Percentiles rank a stretch among this genome's conserved stretches.
phyloP scores from a whole-genome alignment of 2,888 invertebrate species.

The Orthosia gracilis region DNA sequence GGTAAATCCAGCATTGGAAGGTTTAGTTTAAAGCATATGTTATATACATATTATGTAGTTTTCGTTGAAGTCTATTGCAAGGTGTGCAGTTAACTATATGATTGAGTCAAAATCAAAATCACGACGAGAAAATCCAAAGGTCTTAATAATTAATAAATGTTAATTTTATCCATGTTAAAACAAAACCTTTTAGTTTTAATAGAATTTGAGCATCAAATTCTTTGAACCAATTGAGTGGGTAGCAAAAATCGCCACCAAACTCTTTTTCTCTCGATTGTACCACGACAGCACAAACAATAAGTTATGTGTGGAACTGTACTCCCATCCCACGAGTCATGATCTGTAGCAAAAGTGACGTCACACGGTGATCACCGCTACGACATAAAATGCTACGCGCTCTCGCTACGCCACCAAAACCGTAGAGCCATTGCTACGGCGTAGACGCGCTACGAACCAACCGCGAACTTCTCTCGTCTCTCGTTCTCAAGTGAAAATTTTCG shows the following conservation, averaged over 20 bases:
- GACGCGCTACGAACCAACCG: slow-evolving; percentile 81
- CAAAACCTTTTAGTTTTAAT: neutral
- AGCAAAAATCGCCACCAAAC: slow-evolving; percentile 11
- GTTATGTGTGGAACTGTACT: slow-evolving; percentile 74
- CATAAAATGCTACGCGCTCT: slow-evolving; percentile 81
- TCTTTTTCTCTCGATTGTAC: slow-evolving; percentile 50
- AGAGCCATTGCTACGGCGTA: slow-evolving; percentile 83
- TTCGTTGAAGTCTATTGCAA: slow-evolving; percentile 45
- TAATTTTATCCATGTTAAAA: neutral
- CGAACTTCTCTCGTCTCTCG: slow-evolving; percentile 69
- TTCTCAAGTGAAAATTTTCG: slow-evolving; percentile 57
- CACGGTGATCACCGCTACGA: slow-evolving; percentile 67
- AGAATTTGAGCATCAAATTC: neutral
- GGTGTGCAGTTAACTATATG: neutral
- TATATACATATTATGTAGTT: neutral
- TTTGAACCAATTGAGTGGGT: neutral
- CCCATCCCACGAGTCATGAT: slow-evolving; percentile 81
- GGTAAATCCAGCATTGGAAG: neutral
- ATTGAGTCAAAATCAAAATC: neutral
- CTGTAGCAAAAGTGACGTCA: slow-evolving; percentile 84
- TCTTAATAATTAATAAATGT: neutral
- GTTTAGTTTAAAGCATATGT: neutral
- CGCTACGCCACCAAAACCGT: slow-evolving; percentile 82
- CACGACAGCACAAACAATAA: slow-evolving; percentile 40
- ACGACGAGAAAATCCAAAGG: neutral